Conservation (phyloP, 1,140 invertebrate genomes). For the Caerostris darwini region DNA sequence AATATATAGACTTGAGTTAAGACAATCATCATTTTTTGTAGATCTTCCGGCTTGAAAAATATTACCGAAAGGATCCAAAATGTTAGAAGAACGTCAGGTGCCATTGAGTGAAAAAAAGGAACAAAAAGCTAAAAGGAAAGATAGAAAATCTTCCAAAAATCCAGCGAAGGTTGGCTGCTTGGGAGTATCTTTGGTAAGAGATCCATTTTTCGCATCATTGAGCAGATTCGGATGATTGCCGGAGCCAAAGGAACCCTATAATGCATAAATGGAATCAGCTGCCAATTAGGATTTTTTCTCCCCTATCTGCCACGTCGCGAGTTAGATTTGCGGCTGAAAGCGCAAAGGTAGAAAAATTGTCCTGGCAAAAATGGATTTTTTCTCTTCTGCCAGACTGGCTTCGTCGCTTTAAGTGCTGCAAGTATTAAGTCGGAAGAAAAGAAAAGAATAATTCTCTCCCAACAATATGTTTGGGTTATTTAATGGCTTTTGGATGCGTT, state of each 20-base stretch:
- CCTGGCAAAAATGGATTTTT: background rate
- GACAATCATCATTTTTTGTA: no score
- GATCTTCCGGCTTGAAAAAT: no score
- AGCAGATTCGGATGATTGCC: background rate
- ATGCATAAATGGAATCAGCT: constrained; percentile 5
- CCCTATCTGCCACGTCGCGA: background rate
- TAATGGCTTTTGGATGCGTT: background rate
- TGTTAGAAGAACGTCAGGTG: background rate
- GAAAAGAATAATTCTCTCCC: background rate
- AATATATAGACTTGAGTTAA: no score
- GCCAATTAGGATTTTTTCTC: background rate
- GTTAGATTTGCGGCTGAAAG: background rate
- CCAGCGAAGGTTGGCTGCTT: background rate
- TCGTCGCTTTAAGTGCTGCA: background rate
- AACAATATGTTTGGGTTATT: background rate
- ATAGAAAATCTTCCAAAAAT: background rate
- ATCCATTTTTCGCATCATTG: constrained; percentile 25
- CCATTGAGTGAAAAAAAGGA: background rate
- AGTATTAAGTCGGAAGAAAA: background rate
- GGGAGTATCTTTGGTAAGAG: background rate
- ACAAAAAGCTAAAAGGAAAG: no score
- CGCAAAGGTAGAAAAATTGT: constrained; percentile 8
- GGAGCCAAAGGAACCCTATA: constrained; percentile 12
- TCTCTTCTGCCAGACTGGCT: background rate
- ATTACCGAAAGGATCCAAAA: background rate